These are phyloP conservation scores for Panopea generosa DNA, from an alignment of 2,888 invertebrate genomes.

Conservation along the genomic window DNA sequence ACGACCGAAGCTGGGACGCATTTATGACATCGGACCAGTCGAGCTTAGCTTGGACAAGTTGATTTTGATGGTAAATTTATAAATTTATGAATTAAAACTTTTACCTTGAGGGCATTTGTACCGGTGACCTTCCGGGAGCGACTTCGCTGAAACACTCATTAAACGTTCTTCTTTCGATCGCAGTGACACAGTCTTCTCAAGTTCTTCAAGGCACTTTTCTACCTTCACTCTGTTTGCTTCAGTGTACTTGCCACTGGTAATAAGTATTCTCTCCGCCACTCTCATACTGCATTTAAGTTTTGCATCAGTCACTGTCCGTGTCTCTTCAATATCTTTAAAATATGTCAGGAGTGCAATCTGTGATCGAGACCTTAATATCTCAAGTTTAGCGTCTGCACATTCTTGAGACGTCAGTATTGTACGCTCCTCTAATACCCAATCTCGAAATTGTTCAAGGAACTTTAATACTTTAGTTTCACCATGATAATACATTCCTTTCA, in stretches of 20 bases:
- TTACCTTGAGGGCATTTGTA: slow-evolving; percentile 89
- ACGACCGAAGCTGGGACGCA: too few relatives aligned
- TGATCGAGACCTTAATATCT: slow-evolving; percentile 55
- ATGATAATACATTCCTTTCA: neutral
- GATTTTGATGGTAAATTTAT: too few relatives aligned
- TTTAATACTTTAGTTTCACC: slow-evolving; percentile 19
- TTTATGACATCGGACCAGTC: too few relatives aligned
- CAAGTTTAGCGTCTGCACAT: slow-evolving; percentile 57
- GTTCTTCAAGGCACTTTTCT: neutral
- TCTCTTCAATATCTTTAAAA: slow-evolving; percentile 20
- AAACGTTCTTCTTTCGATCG: slow-evolving; percentile 86
- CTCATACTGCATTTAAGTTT: slow-evolving; percentile 18
- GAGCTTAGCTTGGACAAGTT: too few relatives aligned
- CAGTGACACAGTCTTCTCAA: neutral
- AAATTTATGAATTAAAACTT: too few relatives aligned
- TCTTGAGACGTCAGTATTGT: slow-evolving; percentile 65
- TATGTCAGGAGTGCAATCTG: slow-evolving; percentile 39
- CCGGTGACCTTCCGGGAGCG: slow-evolving; percentile 89
- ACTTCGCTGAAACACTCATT: slow-evolving; percentile 88
- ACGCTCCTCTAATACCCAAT: slow-evolving; percentile 51
- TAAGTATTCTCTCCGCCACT: neutral
- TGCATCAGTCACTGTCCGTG: slow-evolving; percentile 10
- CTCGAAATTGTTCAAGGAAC: slow-evolving; percentile 26
- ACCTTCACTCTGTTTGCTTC: neutral
- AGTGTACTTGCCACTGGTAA: neutral